Evolutionary conservation across 2,888 invertebrate genomes (phyloP).

Genomic region (Pseudanteris insignis): DNA sequence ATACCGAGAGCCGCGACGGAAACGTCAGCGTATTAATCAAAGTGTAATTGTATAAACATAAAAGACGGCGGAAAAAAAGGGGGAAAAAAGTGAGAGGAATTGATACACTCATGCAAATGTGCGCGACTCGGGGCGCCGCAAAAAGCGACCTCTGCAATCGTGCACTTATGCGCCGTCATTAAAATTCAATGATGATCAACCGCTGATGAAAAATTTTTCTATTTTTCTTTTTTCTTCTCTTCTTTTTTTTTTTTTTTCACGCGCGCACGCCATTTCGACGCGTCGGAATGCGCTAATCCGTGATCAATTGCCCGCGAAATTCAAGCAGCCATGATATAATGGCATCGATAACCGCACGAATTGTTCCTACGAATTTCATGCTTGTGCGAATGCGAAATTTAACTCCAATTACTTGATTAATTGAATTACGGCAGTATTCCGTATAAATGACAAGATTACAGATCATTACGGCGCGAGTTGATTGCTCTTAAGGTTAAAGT

Average conservation of each 20-base stretch:
- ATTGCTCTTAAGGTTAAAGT: too few species aligned
- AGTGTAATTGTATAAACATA: constrained; percentile 34
- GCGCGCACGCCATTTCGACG: constrained; percentile 8
- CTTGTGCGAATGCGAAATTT: too few species aligned
- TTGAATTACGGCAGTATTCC: too few species aligned
- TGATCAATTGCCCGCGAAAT: constrained; percentile 9
- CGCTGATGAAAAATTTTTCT: constrained; percentile 8
- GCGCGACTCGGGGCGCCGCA: constrained; percentile 8
- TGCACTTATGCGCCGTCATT: constrained; percentile 27
- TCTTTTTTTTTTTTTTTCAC: too few species aligned
- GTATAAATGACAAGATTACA: too few species aligned
- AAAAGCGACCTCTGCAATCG: constrained; percentile 29
- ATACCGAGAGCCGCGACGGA: constrained; percentile 19
- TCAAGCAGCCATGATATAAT: not conserved
- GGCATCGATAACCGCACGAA: not conserved
- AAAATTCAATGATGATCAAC: constrained; percentile 32
- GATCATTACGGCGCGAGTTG: too few species aligned
- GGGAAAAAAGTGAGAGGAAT: not conserved
- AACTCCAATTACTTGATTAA: too few species aligned
- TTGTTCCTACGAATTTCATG: not conserved
- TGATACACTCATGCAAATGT: constrained; percentile 29
- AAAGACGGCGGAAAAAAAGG: not conserved
- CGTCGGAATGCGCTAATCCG: constrained; percentile 14
- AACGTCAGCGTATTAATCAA: constrained; percentile 35
- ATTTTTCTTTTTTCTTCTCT: too few species aligned